Conservation (phyloP, 2,797 vertebrate species). For the Acomys russatus region DNA sequence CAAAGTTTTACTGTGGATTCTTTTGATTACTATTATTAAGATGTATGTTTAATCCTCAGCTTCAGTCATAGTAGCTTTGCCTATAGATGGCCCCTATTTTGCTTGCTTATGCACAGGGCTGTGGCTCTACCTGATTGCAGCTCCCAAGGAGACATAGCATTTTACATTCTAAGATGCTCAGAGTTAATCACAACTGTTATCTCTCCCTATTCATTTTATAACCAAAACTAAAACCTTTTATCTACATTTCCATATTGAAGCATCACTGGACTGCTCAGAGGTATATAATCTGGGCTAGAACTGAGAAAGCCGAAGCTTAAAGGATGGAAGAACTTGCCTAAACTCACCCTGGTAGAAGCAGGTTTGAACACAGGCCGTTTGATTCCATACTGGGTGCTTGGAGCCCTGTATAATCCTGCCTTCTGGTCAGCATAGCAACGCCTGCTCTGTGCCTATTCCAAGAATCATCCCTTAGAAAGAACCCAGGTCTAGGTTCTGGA, state of each 20-base stretch:
- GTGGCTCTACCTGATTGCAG: background rate
- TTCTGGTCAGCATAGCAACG: background rate
- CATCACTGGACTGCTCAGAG: background rate
- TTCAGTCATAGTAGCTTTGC: background rate
- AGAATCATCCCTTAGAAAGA: slow-evolving; percentile 67
- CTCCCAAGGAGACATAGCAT: background rate
- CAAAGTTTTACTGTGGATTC: background rate
- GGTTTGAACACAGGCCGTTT: background rate
- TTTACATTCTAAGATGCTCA: slow-evolving; percentile 12
- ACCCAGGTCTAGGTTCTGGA: background rate
- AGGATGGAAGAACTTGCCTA: slow-evolving; percentile 31
- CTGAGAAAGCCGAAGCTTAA: background rate
- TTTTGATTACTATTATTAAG: background rate
- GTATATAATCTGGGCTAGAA: background rate
- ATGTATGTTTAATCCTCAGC: background rate
- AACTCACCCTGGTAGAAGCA: background rate
- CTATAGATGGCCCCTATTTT: background rate
- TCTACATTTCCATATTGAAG: slow-evolving; percentile 7
- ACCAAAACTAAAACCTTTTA: background rate
- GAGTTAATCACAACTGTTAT: background rate
- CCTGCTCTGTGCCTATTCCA: background rate
- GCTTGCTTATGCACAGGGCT: background rate
- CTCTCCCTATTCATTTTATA: background rate
- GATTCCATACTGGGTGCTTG: background rate
- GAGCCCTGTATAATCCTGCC: background rate